Conservation (phyloP, 2,888 invertebrate species). For the Scaptomyza cyrtandrae region DNA sequence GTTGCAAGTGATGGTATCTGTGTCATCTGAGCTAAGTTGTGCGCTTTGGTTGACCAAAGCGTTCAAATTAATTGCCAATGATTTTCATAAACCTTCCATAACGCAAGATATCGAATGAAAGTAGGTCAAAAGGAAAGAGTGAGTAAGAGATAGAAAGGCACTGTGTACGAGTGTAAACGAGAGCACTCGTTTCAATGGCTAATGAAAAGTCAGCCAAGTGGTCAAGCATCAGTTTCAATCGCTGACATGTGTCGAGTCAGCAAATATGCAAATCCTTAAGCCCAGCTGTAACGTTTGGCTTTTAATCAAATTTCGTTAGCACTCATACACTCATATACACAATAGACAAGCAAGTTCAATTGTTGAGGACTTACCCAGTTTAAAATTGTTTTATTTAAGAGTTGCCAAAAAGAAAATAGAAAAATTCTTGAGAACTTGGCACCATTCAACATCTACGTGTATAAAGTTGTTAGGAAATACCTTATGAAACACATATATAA, state of each 20-base stretch:
- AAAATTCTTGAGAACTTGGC: no score
- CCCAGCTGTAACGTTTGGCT: slow-evolving; percentile 40
- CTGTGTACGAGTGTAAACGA: slow-evolving; percentile 43
- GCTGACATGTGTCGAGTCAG: slow-evolving; percentile 46
- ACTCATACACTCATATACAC: slow-evolving; percentile 10
- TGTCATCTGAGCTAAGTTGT: slow-evolving; percentile 24
- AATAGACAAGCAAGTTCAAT: slow-evolving; percentile 29
- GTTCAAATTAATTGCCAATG: slow-evolving; percentile 71
- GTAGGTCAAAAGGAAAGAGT: background rate
- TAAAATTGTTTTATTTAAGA: slow-evolving; percentile 26
- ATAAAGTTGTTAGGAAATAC: no score
- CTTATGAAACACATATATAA: no score
- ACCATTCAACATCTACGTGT: no score
- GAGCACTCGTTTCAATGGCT: slow-evolving; percentile 35
- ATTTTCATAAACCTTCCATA: slow-evolving; percentile 48
- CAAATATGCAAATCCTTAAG: slow-evolving; percentile 65
- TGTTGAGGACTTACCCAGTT: slow-evolving; percentile 42
- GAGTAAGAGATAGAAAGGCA: background rate
- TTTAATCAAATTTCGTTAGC: slow-evolving; percentile 73
- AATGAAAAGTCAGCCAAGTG: slow-evolving; percentile 57
- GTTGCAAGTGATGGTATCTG: slow-evolving; percentile 21
- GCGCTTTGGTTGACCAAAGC: slow-evolving; percentile 48
- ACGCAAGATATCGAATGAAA: background rate
- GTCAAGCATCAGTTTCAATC: slow-evolving; percentile 8
- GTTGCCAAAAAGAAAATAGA: no score